A percentile compares a stretch with the other conserved stretches of the same genome.
Evolutionary conservation across 2,888 invertebrate species (phyloP).

Genomic region (Hypolimnas misippus): DNA sequence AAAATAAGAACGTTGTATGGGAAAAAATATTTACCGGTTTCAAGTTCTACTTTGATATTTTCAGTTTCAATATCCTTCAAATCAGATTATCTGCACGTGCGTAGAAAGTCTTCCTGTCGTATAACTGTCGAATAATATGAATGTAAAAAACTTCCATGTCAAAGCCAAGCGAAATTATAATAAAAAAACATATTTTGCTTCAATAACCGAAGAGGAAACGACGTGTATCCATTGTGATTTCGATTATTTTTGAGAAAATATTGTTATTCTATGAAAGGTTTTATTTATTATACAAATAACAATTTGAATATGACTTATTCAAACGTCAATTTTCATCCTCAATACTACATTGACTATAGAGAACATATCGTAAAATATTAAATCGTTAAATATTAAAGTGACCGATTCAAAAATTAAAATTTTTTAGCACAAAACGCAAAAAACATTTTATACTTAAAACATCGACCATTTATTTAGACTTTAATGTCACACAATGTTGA

Average conservation of each 20-base stretch:
- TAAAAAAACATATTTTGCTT: not conserved
- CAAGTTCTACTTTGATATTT: conserved; percentile 16
- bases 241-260: not conserved
- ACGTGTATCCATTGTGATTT: not conserved
- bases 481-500: too few relatives aligned
- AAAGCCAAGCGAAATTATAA: not conserved
- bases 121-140: conserved; percentile 4
- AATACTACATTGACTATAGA: too few relatives aligned
- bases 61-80: conserved; percentile 17
- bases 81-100: conserved; percentile 12
- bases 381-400: too few relatives aligned
- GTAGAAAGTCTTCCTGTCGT: conserved; percentile 4
- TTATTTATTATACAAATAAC: not conserved
- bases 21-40: conserved; percentile 13
- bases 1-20: not conserved
- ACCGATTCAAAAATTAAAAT: too few relatives aligned
- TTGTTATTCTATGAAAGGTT: not conserved
- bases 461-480: too few relatives aligned
- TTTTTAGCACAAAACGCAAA: too few relatives aligned
- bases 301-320: too few relatives aligned
- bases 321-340: too few relatives aligned
- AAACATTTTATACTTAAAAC: too few relatives aligned
- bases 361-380: too few relatives aligned
- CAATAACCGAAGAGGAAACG: not conserved
- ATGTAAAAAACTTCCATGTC: not conserved